Conservation (phyloP, 2,797 vertebrate species). For the Notamacropus eugenii region DNA sequence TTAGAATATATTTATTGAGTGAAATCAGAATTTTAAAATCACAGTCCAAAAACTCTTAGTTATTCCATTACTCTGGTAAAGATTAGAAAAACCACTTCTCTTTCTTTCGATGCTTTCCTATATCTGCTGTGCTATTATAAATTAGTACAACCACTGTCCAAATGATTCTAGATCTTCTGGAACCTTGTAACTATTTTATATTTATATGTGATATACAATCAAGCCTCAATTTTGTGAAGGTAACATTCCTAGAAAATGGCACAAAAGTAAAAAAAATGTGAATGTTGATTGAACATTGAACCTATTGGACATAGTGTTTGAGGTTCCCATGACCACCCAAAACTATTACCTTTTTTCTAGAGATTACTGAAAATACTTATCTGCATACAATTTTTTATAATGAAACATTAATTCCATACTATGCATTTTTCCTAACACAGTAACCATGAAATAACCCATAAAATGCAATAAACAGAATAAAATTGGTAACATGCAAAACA, state of each 20-base stretch:
- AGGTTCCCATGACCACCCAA: not conserved
- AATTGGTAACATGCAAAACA: not conserved
- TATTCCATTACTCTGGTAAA: not conserved
- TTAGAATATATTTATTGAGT: not conserved
- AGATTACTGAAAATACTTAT: not conserved
- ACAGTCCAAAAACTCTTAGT: no score
- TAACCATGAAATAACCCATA: not conserved
- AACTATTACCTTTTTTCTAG: not conserved
- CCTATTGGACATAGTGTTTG: no score
- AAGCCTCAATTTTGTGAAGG: not conserved
- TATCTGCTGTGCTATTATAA: not conserved
- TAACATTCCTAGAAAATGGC: not conserved
- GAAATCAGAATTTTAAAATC: not conserved
- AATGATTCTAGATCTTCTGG: not conserved
- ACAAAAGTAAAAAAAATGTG: not conserved
- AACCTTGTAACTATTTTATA: not conserved
- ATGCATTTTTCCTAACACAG: not conserved
- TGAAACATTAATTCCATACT: not conserved
- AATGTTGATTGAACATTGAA: no score
- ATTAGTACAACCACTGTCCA: not conserved
- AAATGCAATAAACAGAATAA: not conserved
- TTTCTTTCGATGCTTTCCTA: not conserved
- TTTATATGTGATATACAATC: not conserved
- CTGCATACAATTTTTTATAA: not conserved
- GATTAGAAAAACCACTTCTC: not conserved